A percentile compares a stretch with the other conserved stretches of the same genome.
Evolutionary conservation across 2,113 vertebrate species (phyloP).

Genomic region (Beaufortia kweichowensis): DNA sequence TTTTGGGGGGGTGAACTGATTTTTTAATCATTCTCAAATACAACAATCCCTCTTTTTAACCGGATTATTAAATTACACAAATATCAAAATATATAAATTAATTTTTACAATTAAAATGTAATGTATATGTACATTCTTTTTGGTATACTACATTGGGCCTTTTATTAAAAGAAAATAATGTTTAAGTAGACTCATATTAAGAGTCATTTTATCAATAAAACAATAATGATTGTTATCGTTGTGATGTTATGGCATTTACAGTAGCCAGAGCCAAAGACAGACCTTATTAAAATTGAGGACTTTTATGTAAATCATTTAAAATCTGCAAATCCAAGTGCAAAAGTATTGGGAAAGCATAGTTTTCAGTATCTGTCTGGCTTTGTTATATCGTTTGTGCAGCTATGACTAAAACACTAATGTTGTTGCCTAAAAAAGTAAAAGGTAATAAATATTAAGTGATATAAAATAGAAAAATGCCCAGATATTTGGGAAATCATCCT

Average conservation of each 20-base stretch:
- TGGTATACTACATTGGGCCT: conserved; percentile 27
- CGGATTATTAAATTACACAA: not conserved
- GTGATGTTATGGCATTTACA: too few species aligned
- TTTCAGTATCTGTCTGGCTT: not conserved
- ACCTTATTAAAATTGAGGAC: too few species aligned
- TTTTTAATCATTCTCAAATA: not conserved
- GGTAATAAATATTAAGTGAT: conserved; percentile 20
- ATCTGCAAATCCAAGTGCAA: not conserved
- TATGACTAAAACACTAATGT: not conserved
- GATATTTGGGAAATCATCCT: conserved; percentile 30
- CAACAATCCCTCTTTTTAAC: not conserved
- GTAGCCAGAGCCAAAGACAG: too few species aligned
- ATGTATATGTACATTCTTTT: conserved; percentile 38
- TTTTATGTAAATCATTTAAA: conserved; percentile 48
- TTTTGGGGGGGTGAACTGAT: too few species aligned
- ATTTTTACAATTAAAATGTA: conserved; percentile 20
- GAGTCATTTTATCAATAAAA: not conserved
- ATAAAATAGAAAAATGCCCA: conserved; percentile 35
- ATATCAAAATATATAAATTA: conserved; percentile 10
- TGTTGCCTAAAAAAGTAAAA: conserved; percentile 13
- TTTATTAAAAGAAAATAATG: not conserved
- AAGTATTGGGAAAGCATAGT: conserved; percentile 11
- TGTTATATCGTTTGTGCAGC: not conserved
- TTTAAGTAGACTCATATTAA: not conserved
- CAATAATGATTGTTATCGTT: too few species aligned